Conservation (phyloP, 1,140 invertebrate species). For the Akabosia matsudoensis region DNA sequence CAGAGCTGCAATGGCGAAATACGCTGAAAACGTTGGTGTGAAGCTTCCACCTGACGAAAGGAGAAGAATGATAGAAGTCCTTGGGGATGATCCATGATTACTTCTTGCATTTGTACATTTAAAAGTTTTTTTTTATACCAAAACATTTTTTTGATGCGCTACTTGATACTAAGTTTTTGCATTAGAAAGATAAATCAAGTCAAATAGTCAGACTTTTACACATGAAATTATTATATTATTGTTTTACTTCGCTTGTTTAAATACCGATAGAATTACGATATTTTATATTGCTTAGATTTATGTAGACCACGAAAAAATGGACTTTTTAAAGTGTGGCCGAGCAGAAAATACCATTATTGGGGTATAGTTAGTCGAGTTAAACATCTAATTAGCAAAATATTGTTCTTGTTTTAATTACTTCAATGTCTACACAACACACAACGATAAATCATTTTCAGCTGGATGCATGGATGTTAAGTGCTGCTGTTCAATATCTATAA, state of each 20-base stretch:
- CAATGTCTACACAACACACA: no score
- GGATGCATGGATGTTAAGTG: no score
- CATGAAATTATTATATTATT: not conserved
- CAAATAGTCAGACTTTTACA: not conserved
- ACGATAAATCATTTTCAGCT: no score
- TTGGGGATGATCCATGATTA: slow-evolving; percentile 26
- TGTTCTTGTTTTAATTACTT: no score
- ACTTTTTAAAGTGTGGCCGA: not conserved
- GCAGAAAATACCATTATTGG: not conserved
- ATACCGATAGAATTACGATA: no score
- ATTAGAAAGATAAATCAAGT: not conserved
- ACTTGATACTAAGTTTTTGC: slow-evolving; percentile 43
- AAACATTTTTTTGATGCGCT: slow-evolving; percentile 32
- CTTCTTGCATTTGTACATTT: not conserved
- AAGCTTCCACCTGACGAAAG: slow-evolving; percentile 26
- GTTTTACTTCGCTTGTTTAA: no score
- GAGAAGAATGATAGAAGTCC: slow-evolving; percentile 26
- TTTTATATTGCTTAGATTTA: not conserved
- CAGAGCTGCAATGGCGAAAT: slow-evolving; percentile 32
- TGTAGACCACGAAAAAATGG: not conserved
- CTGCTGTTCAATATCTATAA: no score
- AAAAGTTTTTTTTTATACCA: not conserved
- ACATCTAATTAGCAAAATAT: no score
- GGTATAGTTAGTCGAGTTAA: no score
- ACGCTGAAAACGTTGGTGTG: slow-evolving; percentile 34